A percentile compares a stretch with the other conserved stretches of the same genome.
Conservation (phyloP, 2,113 vertebrate species). For the Menura novaehollandiae region DNA sequence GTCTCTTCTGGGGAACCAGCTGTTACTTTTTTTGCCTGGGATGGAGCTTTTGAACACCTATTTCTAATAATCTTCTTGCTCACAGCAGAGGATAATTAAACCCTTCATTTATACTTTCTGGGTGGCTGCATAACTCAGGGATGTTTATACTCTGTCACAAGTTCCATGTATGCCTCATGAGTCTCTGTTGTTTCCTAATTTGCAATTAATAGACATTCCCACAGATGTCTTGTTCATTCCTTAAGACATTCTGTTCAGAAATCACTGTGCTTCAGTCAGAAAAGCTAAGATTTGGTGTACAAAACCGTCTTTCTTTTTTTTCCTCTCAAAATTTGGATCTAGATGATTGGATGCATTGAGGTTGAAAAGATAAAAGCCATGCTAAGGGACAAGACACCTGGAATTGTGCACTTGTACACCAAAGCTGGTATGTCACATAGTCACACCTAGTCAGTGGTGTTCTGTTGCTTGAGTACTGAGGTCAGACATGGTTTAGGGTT, state of each 20-base stretch:
- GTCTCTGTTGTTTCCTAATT: background rate
- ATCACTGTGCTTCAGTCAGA: background rate
- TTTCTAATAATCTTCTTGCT: background rate
- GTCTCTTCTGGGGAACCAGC: background rate
- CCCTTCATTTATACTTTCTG: background rate
- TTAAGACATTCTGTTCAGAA: background rate
- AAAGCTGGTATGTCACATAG: background rate
- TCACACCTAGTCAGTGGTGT: background rate
- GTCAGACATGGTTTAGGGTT: background rate
- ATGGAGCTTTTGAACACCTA: background rate
- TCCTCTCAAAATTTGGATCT: background rate
- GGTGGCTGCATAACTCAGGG: background rate
- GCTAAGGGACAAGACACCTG: background rate
- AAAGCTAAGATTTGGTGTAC: background rate
- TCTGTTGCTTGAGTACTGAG: background rate
- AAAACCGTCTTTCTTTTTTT: background rate
- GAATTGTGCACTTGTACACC: rapidly evolving
- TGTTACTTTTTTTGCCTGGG: background rate
- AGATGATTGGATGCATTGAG: background rate
- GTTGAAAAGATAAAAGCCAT: background rate
- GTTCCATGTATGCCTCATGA: background rate
- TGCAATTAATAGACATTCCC: background rate
- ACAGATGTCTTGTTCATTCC: background rate
- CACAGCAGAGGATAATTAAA: background rate
- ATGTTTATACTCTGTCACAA: background rate